Conservation (phyloP, 2,888 invertebrate species). For the Lepidocyrtoides sp. region DNA sequence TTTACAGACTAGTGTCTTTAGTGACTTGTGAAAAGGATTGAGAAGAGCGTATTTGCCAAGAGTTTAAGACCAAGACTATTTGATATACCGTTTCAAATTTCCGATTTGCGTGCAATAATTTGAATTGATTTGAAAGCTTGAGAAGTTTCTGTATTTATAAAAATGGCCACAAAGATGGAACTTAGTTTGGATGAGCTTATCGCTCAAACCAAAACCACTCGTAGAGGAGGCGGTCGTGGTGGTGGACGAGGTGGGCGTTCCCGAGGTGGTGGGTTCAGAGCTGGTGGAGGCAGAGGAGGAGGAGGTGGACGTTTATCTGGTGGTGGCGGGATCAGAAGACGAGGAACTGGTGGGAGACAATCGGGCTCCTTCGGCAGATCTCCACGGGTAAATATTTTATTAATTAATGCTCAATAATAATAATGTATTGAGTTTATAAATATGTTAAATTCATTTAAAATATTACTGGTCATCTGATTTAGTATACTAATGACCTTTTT, state of each 20-base stretch:
- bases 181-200: slow-evolving; percentile 99
- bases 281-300: slow-evolving; percentile 87
- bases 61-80: too few species aligned
- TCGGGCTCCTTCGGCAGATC: slow-evolving; percentile 81
- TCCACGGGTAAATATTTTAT: slow-evolving; percentile 74
- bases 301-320: slow-evolving; percentile 87
- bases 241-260: slow-evolving; percentile 88
- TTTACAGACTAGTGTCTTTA: too few species aligned
- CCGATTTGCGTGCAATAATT: too few species aligned
- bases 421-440: too few species aligned
- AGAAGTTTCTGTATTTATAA: not conserved
- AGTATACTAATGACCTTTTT: not conserved
- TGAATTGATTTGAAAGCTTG: not conserved
- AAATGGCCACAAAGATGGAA: slow-evolving; percentile 97
- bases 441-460: too few species aligned
- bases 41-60: too few species aligned
- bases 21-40: too few species aligned
- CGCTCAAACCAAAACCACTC: slow-evolving; percentile 90
- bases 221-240: slow-evolving; percentile 87
- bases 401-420: too few species aligned
- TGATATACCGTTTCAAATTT: too few species aligned
- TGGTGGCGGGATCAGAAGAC: slow-evolving; percentile 87
- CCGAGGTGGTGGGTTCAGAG: slow-evolving; percentile 87
- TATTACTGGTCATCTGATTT: not conserved
- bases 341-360: slow-evolving; percentile 48